Base-by-base conservation (phyloP, 2,113 vertebrate species). In the Dryoscopus gambensis region DNA sequence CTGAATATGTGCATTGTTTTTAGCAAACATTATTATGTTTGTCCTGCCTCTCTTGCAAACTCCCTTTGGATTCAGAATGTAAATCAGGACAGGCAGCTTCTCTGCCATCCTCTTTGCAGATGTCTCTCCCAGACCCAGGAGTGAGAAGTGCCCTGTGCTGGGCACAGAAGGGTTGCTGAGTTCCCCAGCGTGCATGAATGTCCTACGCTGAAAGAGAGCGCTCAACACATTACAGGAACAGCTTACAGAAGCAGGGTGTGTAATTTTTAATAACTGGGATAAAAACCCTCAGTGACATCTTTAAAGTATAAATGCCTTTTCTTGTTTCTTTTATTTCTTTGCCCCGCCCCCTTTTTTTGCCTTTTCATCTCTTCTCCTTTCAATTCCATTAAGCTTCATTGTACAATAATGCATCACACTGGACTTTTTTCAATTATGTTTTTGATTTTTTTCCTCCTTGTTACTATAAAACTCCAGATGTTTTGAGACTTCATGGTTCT, bases 401-500 rank as follows among this genome's bases (percentile, higher is more conserved):
- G 95, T 97, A 97, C 59, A 60, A 89, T 97, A 97, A 98, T 97
- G 97, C 97, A 98, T 97, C 75, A 2, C 96, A 96, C 96, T 86
- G 87, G 95, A 97, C 96, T 97, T 98, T 98, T 98, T 98, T 97
- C 98, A 98, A 93, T 98, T 98, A 98, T 90, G 97, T 96, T 97
- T 97, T 95, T 97, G 95, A 97, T 97, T 98, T 96, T 96, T 96
- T 95, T 96, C 91, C 95, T 97, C 92, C 97, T 97, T 97, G 96
- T 98, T 97, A 95, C 97, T 96, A 94, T 98, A 97, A 98, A 98
- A 98, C 91, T 96, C 98, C 98, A 98, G 98, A 98, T 98, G 98
- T 98, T 98, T 97, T 96, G 52, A 95, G 96, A 96, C 97, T 98
- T 98, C 98, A 98, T 95, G 98, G 97, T 98, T 98, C 98, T 97